Base-by-base conservation (phyloP, 2,113 vertebrate genomes). In the Arizona elegans region DNA sequence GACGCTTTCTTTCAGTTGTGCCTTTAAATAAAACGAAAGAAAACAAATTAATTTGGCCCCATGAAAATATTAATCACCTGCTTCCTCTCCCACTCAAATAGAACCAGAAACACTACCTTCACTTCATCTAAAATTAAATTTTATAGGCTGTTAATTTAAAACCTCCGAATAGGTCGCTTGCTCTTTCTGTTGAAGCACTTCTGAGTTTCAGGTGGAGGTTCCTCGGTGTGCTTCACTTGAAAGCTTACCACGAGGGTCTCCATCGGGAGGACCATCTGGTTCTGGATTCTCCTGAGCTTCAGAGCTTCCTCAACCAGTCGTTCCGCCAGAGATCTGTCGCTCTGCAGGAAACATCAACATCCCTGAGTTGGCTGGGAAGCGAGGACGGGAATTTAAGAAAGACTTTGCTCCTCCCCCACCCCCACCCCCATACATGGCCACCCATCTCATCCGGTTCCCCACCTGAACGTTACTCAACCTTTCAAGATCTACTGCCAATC, bases 221-320 rank as follows among this genome's bases (percentile, higher is more conserved):
- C 24, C 88, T 29, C 9, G 53, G 29, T 0, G 0, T 19, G 52
- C 0, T 26, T 2, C 1, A 1, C 23, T 53, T 11, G 38, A 0
- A 0, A 3, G 96, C 97, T 96, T 94, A 98, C 98, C 97, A 97
- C 93, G 0, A 97, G 91, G n/a, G 50, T 94, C 91, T 97, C 95
- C 91, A 97, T 97, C 0, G 88, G 62, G 10, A 91, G 89, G 87
- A 97, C 94, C 0, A 93, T 94, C 59, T 96, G 94, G 70, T 94
- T 96, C 10, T 97, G 93, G 91, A 98, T 90, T 15, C 56, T 81
- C 88, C 90, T 92, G 19, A 98, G 96, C 0, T 94, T 94, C 6
- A 0, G 58, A 0, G 96, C 95, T 55, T 97, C 97, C 0, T 95
- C 50, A 0, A 93, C 95, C 33, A 98, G 95, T 47, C 85, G 88